These are phyloP conservation scores for Chaenodraco wilsoni DNA, from an alignment of 2,797 vertebrate genomes.

Conservation along the genomic window DNA sequence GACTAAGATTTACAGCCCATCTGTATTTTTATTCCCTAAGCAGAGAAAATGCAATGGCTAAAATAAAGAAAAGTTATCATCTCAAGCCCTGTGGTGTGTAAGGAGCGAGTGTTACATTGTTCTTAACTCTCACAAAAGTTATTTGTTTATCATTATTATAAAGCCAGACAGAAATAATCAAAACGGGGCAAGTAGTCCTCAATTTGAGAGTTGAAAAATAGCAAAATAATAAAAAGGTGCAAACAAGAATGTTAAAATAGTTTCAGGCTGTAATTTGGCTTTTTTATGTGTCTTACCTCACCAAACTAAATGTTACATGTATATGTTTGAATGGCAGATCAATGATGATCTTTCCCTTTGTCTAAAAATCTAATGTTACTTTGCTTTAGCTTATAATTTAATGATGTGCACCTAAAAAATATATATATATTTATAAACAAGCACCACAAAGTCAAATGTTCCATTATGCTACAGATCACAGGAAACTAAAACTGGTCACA, in stretches of 20 bases:
- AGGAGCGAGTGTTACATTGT: background rate
- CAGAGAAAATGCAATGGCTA: too few relatives aligned
- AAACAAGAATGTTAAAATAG: background rate
- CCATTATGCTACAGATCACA: background rate
- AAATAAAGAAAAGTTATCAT: background rate
- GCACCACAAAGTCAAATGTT: background rate
- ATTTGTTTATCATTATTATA: too few relatives aligned
- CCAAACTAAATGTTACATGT: background rate
- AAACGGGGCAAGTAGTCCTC: background rate
- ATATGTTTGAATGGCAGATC: background rate
- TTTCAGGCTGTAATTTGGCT: background rate
- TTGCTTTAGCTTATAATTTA: background rate
- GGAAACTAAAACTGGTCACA: too few relatives aligned
- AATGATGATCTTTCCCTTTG: background rate
- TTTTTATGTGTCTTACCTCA: background rate
- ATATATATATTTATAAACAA: background rate
- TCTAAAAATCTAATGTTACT: background rate
- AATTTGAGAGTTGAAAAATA: background rate
- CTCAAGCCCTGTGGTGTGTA: background rate
- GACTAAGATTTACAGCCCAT: background rate
- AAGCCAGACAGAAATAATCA: background rate
- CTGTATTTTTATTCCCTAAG: background rate
- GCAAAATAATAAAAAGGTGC: background rate
- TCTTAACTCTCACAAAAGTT: background rate
- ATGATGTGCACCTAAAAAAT: background rate